phyloP scores from a whole-genome alignment of 2,113 vertebrate species.

The Rhea americana region DNA sequence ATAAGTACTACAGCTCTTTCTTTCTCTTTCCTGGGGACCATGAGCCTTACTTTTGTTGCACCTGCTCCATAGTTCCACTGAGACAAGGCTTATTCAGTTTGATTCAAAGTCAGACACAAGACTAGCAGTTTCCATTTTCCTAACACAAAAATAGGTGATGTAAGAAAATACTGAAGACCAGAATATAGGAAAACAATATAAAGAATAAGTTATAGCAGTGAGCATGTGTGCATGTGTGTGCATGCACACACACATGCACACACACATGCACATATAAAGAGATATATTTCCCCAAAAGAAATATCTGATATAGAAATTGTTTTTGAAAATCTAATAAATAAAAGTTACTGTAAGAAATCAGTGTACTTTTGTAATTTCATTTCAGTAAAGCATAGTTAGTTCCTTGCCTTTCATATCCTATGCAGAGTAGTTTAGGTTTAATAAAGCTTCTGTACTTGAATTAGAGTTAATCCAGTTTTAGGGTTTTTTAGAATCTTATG shows the following conservation, averaged over 20 bases:
- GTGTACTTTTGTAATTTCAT: neutral
- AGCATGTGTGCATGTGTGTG: neutral
- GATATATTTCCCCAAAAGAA: neutral
- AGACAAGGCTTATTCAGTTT: neutral
- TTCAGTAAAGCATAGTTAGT: neutral
- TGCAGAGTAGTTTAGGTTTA: neutral
- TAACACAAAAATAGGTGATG: neutral
- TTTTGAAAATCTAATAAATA: neutral
- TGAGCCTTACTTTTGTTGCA: neutral
- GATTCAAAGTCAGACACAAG: neutral
- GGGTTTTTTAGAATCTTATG: neutral
- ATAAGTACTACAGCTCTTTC: neutral
- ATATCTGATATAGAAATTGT: neutral
- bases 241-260: too few species aligned
- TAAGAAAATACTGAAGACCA: neutral
- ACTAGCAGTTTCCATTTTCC: neutral
- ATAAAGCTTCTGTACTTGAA: neutral
- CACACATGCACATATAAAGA: fast-evolving
- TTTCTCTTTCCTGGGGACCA: neutral
- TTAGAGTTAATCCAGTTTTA: neutral
- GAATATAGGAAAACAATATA: neutral
- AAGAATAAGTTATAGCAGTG: neutral
- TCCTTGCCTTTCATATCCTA: neutral
- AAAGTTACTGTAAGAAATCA: neutral
- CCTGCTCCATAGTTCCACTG: neutral